phyloP scores from a whole-genome alignment of 2,888 invertebrate species.

The Flexamia atlantica region DNA sequence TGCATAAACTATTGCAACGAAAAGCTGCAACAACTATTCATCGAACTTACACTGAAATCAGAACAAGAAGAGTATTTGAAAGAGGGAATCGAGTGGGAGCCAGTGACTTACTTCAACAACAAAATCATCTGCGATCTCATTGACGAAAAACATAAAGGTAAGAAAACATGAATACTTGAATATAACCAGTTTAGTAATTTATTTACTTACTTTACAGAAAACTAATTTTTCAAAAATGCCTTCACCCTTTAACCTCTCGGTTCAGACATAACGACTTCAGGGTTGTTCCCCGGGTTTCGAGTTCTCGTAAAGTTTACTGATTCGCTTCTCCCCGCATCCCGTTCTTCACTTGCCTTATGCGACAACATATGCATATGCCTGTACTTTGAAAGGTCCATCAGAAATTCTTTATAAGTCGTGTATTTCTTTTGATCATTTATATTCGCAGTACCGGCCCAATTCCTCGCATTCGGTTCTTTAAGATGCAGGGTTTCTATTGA shows the following conservation, averaged over 20 bases:
- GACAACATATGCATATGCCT: conserved; percentile 19
- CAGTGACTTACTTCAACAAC: conserved; percentile 94
- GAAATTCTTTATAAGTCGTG: conserved; percentile 11
- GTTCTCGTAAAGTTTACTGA: not conserved
- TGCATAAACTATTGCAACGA: conserved; percentile 98
- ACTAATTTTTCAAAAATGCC: not conserved
- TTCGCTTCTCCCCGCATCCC: not conserved
- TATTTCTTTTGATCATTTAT: conserved; percentile 54
- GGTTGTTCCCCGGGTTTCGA: not conserved
- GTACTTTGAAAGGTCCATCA: not conserved
- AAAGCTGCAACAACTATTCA: conserved; percentile 95
- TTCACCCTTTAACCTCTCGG: not conserved
- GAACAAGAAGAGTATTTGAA: conserved; percentile 95
- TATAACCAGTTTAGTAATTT: not conserved
- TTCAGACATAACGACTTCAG: conserved; percentile 5
- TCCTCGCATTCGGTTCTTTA: conserved; percentile 83
- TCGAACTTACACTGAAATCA: conserved; percentile 92
- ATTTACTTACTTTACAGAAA: not conserved
- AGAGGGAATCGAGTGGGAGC: conserved; percentile 95
- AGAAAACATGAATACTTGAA: not conserved
- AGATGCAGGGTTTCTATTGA: conserved; percentile 84
- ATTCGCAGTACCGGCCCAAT: conserved; percentile 82
- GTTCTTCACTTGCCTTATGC: not conserved
- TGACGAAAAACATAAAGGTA: conserved; percentile 91
- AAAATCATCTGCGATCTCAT: conserved; percentile 96